Conservation (phyloP, 2,113 vertebrate species). For the Eulacestoma nigropectus region DNA sequence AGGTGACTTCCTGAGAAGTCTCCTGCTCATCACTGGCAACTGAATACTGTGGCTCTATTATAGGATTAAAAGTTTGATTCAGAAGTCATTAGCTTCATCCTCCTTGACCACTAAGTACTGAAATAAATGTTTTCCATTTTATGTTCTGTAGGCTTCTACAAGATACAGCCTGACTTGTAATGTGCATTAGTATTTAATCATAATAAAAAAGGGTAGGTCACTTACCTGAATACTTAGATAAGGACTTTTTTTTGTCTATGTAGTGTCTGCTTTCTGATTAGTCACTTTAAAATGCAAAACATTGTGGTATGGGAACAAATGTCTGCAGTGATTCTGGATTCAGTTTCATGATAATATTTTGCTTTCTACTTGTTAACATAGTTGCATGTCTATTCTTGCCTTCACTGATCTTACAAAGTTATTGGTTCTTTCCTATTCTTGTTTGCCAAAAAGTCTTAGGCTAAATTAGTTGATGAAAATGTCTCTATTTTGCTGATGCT, state of each 20-base stretch:
- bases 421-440: neutral
- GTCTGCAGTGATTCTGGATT: neutral
- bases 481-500: conserved; percentile 38
- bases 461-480: conserved; percentile 57
- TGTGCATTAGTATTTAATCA: neutral
- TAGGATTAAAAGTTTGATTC: neutral
- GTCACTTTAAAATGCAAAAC: conserved; percentile 9
- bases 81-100: neutral
- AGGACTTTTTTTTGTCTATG: neutral
- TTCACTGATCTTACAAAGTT: conserved; percentile 1
- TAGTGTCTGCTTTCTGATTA: conserved; percentile 31
- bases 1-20: neutral
- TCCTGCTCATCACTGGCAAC: neutral
- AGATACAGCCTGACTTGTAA: neutral
- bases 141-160: neutral
- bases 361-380: neutral
- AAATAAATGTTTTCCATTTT: neutral
- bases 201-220: neutral
- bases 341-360: conserved; percentile 37
- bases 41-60: neutral
- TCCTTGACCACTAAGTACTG: neutral
- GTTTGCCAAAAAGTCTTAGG: conserved; percentile 40
- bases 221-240: neutral
- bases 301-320: neutral
- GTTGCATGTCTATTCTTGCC: conserved; percentile 43